A percentile compares a stretch with the other conserved stretches of the same genome.
Conservation (phyloP, 2,113 vertebrate species). For the Scortum barcoo region DNA sequence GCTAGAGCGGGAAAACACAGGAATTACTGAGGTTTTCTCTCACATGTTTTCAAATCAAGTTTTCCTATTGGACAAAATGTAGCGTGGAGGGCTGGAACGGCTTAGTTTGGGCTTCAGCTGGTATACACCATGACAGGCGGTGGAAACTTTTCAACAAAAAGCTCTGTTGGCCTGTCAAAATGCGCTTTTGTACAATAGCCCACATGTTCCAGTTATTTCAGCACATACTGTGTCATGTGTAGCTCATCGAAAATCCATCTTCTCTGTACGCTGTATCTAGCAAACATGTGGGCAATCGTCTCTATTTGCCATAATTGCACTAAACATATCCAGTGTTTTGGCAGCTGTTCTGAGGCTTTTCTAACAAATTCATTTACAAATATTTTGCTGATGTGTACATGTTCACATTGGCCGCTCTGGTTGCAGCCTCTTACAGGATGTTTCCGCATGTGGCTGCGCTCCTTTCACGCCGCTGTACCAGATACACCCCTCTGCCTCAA, state of each 20-base stretch:
- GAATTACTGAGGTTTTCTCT: constrained; percentile 64
- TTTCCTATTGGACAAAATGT: constrained; percentile 44
- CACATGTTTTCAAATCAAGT: constrained; percentile 55
- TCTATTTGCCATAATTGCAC: constrained; percentile 42
- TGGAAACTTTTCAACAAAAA: constrained; percentile 55
- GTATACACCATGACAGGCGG: constrained; percentile 32
- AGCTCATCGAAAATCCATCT: constrained; percentile 29
- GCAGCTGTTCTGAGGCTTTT: constrained; percentile 64
- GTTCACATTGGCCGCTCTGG: constrained; percentile 38
- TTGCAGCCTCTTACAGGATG: constrained; percentile 36
- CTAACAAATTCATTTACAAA: constrained; percentile 58
- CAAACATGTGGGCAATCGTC: constrained; percentile 39
- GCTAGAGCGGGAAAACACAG: constrained; percentile 52
- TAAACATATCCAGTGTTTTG: constrained; percentile 65
- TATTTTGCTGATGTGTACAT: constrained; percentile 48
- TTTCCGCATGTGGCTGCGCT: constrained; percentile 48
- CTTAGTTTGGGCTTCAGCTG: constrained; percentile 45
- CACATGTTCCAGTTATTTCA: constrained; percentile 33
- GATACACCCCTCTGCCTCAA: constrained; percentile 27
- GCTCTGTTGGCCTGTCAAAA: constrained; percentile 9
- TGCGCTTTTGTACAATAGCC: constrained; percentile 24
- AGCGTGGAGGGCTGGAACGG: constrained; percentile 35
- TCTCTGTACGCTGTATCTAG: constrained; percentile 22
- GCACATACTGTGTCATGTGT: constrained; percentile 24
- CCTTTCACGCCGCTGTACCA: constrained; percentile 2